Percentiles rank a stretch among this genome's conserved stretches.
These are phyloP conservation scores for Pseudorasbora parva DNA, from an alignment of 2,113 vertebrate species.

Conservation along the genomic window DNA sequence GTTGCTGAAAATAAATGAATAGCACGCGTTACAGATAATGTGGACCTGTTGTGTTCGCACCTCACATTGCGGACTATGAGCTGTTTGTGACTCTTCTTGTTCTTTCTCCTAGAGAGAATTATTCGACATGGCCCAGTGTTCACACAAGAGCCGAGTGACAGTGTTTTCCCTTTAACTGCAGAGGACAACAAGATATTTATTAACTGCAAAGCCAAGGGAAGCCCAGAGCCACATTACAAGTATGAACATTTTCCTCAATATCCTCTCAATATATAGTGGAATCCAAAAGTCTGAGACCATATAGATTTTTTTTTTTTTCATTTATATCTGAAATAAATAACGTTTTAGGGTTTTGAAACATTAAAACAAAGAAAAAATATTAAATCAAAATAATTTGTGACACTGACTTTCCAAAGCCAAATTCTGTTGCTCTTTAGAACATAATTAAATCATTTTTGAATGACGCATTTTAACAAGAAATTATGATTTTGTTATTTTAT, in stretches of 20 bases:
- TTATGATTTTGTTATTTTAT: no score
- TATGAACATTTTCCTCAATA: constrained; percentile 56
- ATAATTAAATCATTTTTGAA: background rate
- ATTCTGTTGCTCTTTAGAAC: background rate
- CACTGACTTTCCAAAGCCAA: background rate
- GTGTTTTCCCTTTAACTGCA: constrained; percentile 79
- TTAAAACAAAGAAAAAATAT: background rate
- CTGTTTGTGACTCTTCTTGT: background rate
- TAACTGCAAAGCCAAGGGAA: constrained; percentile 84
- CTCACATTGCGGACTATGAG: background rate
- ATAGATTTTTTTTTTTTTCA: background rate
- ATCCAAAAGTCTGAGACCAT: background rate
- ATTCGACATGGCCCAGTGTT: constrained; percentile 82
- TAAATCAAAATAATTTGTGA: background rate
- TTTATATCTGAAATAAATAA: background rate
- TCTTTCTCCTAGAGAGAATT: constrained; percentile 71
- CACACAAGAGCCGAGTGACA: constrained; percentile 85
- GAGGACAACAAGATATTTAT: constrained; percentile 82
- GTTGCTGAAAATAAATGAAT: constrained; percentile 25
- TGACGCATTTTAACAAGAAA: background rate
- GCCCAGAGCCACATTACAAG: constrained; percentile 83
- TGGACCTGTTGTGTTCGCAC: background rate
- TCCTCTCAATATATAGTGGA: background rate
- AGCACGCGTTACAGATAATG: background rate
- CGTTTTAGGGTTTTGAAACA: background rate